A percentile compares a stretch with the other conserved stretches of the same genome.
phyloP scores from a whole-genome alignment of 1,140 invertebrate species.

The Trichonephila clavipes region DNA sequence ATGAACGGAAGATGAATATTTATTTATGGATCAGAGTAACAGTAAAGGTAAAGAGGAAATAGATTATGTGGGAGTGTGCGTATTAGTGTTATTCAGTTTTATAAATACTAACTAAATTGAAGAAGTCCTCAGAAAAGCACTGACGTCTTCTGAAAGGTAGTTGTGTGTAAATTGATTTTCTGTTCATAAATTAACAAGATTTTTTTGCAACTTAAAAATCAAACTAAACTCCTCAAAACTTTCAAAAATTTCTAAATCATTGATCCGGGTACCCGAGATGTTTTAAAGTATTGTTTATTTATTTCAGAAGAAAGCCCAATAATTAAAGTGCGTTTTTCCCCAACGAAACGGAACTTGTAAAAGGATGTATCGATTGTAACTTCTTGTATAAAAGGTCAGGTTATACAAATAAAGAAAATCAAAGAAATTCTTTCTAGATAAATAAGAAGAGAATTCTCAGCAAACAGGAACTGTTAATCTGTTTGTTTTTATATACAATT shows the following conservation, averaged over 20 bases:
- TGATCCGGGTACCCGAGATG: neutral
- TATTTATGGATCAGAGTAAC: too few relatives aligned
- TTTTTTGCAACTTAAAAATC: too few relatives aligned
- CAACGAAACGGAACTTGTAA: neutral
- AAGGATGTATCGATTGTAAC: neutral
- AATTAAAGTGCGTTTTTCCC: neutral
- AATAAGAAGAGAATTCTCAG: neutral
- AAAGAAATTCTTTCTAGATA: neutral
- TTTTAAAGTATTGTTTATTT: neutral
- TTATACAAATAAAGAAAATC: neutral
- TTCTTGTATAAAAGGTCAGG: neutral
- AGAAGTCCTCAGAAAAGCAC: too few relatives aligned
- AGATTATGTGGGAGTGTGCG: too few relatives aligned
- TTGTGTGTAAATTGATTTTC: too few relatives aligned
- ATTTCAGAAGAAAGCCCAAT: neutral
- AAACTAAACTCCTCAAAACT: too few relatives aligned
- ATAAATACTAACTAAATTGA: too few relatives aligned
- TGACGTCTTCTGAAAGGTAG: too few relatives aligned
- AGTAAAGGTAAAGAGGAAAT: too few relatives aligned
- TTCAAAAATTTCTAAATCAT: neutral
- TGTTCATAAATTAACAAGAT: too few relatives aligned
- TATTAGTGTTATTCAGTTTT: too few relatives aligned
- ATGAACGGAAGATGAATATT: too few relatives aligned
- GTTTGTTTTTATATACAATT: neutral
- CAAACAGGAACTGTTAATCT: neutral